These are phyloP conservation scores for Cygnus atratus DNA, from an alignment of 2,113 vertebrate genomes.

Conservation along the genomic window DNA sequence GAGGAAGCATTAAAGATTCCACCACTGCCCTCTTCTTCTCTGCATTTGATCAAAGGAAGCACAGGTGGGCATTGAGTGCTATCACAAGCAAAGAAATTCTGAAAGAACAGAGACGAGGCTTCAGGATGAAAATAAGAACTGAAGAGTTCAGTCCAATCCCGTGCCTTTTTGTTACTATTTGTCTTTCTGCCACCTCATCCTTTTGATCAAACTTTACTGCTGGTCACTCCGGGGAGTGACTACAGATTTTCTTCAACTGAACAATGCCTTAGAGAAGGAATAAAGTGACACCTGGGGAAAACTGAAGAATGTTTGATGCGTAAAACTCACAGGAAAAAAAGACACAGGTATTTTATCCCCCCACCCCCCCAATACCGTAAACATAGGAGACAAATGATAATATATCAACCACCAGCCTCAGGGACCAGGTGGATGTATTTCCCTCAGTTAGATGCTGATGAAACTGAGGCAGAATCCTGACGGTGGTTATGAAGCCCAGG, in stretches of 20 bases:
- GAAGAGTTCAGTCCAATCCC: background rate
- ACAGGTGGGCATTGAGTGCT: fast-evolving
- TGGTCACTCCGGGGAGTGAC: background rate
- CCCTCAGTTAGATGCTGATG: background rate
- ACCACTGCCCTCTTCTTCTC: background rate
- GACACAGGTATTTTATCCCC: background rate
- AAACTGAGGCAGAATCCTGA: background rate
- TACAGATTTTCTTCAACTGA: background rate
- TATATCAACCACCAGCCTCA: background rate
- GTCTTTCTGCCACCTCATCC: background rate
- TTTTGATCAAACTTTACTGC: background rate
- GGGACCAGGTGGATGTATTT: background rate
- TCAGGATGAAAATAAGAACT: background rate
- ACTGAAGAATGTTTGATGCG: background rate
- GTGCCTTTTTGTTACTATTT: background rate
- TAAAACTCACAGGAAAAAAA: background rate
- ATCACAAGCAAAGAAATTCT: background rate
- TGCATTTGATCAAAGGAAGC: background rate
- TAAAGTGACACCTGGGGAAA: background rate
- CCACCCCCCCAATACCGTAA: background rate
- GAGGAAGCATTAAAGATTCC: background rate
- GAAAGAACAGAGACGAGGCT: background rate
- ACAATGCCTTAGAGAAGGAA: background rate
- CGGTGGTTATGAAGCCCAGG: background rate
- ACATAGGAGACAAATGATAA: background rate